Conservation (phyloP, 2,888 invertebrate species). For the Argynnis bischoffii region DNA sequence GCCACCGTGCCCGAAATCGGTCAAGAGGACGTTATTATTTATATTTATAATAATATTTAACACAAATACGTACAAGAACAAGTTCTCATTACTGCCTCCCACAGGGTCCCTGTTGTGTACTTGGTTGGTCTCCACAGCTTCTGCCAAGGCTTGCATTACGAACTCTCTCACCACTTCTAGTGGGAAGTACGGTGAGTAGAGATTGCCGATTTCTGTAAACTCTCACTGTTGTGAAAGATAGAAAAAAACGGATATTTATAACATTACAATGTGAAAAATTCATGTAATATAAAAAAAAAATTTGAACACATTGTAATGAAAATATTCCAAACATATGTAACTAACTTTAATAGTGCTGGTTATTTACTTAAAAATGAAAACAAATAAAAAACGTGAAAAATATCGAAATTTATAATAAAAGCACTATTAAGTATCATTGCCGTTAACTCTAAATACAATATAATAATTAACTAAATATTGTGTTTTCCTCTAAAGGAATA, state of each 20-base stretch:
- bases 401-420: too few species aligned
- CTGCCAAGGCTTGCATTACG: conserved; percentile 95
- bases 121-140: conserved; percentile 96
- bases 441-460: too few species aligned
- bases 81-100: conserved; percentile 97
- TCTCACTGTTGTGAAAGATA: conserved; percentile 82
- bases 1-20: too few species aligned
- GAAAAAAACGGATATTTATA: background rate
- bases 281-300: background rate
- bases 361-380: too few species aligned
- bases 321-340: too few species aligned
- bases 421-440: too few species aligned
- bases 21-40: too few species aligned
- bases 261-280: background rate
- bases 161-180: conserved; percentile 95
- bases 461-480: too few species aligned
- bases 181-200: conserved; percentile 96
- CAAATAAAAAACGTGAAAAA: too few species aligned
- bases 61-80: conserved; percentile 90
- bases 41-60: background rate
- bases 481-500: too few species aligned
- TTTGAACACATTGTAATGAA: too few species aligned
- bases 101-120: conserved; percentile 98
- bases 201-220: conserved; percentile 92
- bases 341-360: too few species aligned